Base-by-base conservation (phyloP, 2,113 vertebrate species). In the Chloebia gouldiae region DNA sequence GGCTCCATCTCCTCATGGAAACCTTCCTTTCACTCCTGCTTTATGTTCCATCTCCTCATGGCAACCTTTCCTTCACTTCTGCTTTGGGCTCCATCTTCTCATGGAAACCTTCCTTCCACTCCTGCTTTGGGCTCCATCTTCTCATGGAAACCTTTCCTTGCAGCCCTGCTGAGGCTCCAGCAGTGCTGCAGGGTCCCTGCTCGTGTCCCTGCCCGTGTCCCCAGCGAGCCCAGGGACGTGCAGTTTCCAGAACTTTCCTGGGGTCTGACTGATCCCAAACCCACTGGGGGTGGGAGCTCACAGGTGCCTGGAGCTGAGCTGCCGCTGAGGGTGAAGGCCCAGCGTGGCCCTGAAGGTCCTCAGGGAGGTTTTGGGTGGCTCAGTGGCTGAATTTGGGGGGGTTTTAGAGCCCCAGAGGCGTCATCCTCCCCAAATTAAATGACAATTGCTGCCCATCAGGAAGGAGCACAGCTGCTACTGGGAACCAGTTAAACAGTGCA, bases 261-360 rank as follows among this genome's bases (percentile, higher is more conserved):
- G n/a, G 47, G 9, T 65, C 31, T 20, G 24, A 7, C 18, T 12
- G 33, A 37, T 5, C 68, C 47, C 42, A 82, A 22, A n/a, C 11
- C 68, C 28, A 2, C 21, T 5, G 47, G 10, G 45, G 77, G 27
- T 2, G n/a, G 39, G 4, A 37, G 8, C 18, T 9, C 10, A 3
- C 6, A 2, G 6, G n/a, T 5, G 50, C 25, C 39, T 30, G 37
- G 57, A 24, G 14, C 39, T 68, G 24, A 11, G 57, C 2, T 15
- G 3, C 37, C 25, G 1, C 2, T 2, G 13, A 39, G 15, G 23
- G 16, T n/a, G 8, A 33, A 11, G 16, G 3, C 57, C 72, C 68
- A 14, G 23, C 31, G 2, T 10, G 63, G 60, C 10, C 0, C 0
- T 3, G 30, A 22, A 40, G 57, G 13, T 56, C 28, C 64, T 17